Conservation (phyloP, 1,140 invertebrate genomes). For the Ips typographus region DNA sequence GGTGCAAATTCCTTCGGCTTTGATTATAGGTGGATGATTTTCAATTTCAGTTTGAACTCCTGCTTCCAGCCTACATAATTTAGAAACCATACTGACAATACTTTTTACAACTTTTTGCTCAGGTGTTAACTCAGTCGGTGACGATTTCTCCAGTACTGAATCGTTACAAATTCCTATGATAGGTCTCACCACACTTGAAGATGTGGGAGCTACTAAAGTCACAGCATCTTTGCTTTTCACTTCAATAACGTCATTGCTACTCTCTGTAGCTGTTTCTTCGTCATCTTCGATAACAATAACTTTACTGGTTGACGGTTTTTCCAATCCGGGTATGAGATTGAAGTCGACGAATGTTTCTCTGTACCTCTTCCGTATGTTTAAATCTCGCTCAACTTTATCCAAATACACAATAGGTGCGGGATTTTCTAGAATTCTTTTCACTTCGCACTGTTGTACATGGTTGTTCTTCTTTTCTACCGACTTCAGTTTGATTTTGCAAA, state of each 20-base stretch:
- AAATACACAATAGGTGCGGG: slow-evolving; percentile 17
- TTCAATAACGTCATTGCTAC: neutral
- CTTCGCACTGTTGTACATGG: slow-evolving; percentile 30
- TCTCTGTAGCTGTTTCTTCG: slow-evolving; percentile 17
- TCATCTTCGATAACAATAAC: slow-evolving; percentile 31
- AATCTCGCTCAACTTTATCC: slow-evolving; percentile 24
- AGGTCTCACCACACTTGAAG: slow-evolving; percentile 17
- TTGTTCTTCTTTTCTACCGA: slow-evolving; percentile 26
- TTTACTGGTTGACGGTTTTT: neutral
- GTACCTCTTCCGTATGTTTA: slow-evolving; percentile 28
- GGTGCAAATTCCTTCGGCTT: slow-evolving; percentile 1
- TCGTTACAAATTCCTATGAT: slow-evolving; percentile 24
- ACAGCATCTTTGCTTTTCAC: neutral
- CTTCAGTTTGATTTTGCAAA: slow-evolving; percentile 38
- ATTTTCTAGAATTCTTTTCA: slow-evolving; percentile 30
- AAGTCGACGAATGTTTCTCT: slow-evolving; percentile 23
- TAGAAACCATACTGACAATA: too few relatives aligned
- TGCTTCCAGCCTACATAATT: too few relatives aligned
- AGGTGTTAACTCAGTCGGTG: too few relatives aligned
- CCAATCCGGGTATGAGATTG: slow-evolving; percentile 6
- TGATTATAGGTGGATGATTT: too few relatives aligned
- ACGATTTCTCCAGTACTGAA: slow-evolving; percentile 3
- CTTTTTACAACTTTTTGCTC: too few relatives aligned
- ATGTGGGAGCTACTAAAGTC: neutral
- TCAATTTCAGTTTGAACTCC: too few relatives aligned